These are phyloP conservation scores for Pseudococcus viburni DNA, from an alignment of 2,888 invertebrate genomes.

Conservation along the genomic window DNA sequence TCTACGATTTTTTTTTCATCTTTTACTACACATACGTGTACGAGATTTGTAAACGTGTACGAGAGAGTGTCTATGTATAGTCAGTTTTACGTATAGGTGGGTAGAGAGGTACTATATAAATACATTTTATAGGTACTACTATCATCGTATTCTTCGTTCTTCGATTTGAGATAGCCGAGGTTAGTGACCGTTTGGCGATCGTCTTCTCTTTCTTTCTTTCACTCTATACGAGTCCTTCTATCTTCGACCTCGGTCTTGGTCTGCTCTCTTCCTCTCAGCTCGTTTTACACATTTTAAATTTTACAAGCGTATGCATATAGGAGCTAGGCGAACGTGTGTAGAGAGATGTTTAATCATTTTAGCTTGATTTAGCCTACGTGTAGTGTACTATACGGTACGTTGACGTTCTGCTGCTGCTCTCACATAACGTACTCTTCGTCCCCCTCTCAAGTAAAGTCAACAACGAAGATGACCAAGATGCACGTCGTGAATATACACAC, in stretches of 20 bases:
- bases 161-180: slow-evolving; percentile 56
- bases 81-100: neutral
- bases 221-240: neutral
- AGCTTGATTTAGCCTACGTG: neutral
- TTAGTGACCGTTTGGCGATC: slow-evolving; percentile 59
- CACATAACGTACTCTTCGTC: neutral
- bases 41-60: neutral
- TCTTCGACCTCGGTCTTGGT: slow-evolving; percentile 25
- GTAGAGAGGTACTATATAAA: neutral
- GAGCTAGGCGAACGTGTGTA: neutral
- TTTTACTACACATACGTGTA: neutral
- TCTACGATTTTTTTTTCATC: neutral
- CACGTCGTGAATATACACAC: neutral
- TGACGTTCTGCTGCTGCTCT: neutral
- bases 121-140: slow-evolving; percentile 30
- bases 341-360: slow-evolving; percentile 7
- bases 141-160: slow-evolving; percentile 20
- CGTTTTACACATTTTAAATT: neutral
- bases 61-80: neutral
- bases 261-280: neutral
- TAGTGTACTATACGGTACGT: neutral
- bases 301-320: neutral
- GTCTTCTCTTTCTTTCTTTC: slow-evolving; percentile 12
- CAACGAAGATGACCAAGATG: neutral
- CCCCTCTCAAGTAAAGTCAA: neutral